Evolutionary conservation across 2,113 vertebrate genomes (phyloP).

Genomic region (Apaloderma vittatum): DNA sequence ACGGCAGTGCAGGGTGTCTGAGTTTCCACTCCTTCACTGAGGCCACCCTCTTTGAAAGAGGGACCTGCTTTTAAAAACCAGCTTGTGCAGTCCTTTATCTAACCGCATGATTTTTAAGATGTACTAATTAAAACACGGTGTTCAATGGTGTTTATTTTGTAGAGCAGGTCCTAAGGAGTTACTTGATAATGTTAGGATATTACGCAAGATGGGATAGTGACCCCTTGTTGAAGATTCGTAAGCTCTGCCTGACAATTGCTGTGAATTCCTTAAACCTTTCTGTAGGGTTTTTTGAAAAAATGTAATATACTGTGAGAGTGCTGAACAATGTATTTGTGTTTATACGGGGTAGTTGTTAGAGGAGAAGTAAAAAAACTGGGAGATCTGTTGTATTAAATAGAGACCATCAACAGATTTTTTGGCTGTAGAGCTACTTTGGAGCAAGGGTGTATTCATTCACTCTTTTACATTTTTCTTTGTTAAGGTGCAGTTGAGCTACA

Average conservation of each 20-base stretch:
- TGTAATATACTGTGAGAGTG: neutral
- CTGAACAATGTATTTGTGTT: neutral
- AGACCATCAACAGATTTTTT: neutral
- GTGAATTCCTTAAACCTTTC: neutral
- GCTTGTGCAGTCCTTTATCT: neutral
- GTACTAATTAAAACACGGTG: neutral
- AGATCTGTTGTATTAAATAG: neutral
- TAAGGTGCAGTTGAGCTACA: constrained; percentile 40
- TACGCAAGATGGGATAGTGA: neutral
- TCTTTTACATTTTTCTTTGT: constrained; percentile 42
- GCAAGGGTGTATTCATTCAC: neutral
- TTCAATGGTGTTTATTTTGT: neutral
- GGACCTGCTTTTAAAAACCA: neutral
- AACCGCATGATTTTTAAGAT: neutral
- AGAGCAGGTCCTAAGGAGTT: neutral
- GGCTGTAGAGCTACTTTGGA: neutral
- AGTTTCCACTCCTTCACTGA: neutral
- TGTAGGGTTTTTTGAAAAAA: neutral
- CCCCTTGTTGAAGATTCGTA: neutral
- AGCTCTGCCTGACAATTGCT: neutral
- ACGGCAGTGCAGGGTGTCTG: neutral
- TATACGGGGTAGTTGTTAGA: neutral
- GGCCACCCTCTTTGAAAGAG: neutral
- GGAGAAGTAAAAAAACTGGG: neutral
- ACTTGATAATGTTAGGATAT: neutral